Evolutionary conservation across 2,888 invertebrate species (phyloP).

Genomic region (Metalampra italica): DNA sequence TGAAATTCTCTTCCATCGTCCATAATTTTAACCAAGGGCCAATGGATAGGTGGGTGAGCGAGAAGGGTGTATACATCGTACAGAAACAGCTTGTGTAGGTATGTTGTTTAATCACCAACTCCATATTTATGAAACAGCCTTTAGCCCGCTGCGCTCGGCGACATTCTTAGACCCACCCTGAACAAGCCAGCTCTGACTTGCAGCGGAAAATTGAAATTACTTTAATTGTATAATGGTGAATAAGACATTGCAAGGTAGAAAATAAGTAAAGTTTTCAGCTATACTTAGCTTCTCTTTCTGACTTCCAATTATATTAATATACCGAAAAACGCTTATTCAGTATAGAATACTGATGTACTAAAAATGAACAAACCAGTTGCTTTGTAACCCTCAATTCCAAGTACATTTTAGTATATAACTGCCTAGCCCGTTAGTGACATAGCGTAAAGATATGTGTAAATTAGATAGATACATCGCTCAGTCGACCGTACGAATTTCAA

Average conservation of each 20-base stretch:
- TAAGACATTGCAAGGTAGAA: background rate
- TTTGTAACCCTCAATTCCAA: too few relatives aligned
- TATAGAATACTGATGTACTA: too few relatives aligned
- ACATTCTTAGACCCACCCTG: conserved; percentile 60
- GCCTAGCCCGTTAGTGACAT: too few relatives aligned
- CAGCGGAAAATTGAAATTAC: conserved; percentile 4
- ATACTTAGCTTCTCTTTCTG: too few relatives aligned
- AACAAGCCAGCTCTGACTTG: conserved; percentile 7
- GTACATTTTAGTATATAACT: too few relatives aligned
- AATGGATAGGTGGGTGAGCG: background rate
- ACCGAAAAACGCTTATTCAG: too few relatives aligned
- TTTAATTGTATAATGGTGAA: background rate
- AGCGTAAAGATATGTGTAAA: too few relatives aligned
- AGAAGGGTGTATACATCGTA: conserved; percentile 13
- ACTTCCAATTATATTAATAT: too few relatives aligned
- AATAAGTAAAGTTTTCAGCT: too few relatives aligned
- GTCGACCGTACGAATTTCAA: too few relatives aligned
- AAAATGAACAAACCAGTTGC: too few relatives aligned
- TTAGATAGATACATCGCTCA: too few relatives aligned
- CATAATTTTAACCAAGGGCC: background rate
- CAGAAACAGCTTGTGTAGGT: conserved; percentile 51
- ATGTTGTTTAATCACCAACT: conserved; percentile 60
- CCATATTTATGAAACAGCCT: conserved; percentile 66
- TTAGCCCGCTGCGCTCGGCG: conserved; percentile 43
- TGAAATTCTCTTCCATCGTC: background rate